Evolutionary conservation across 1,140 invertebrate genomes (phyloP), one percentile per base, ranked within the genome.

Genomic region (Atta colombica): DNA sequence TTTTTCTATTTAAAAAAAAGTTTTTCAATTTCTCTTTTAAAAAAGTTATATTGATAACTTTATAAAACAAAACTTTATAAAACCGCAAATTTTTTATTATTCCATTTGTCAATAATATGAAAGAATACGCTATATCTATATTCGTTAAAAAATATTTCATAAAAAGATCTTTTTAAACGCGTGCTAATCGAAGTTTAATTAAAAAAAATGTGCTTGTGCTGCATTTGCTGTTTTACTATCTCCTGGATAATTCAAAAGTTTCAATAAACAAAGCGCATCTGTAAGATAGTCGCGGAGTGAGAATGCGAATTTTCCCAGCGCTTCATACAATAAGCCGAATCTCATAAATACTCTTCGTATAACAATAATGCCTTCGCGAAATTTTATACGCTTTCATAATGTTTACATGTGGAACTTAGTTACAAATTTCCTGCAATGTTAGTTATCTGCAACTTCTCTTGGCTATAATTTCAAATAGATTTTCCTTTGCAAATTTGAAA

Each of bases 261-360:
- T 4, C 3, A 3, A 31, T 18, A 78, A 78, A 66, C 45, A 51
- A n/a, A 31, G 45, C 39, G 10, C 18, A 60, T 75, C 14, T 21
- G 14, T 39, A 66, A 78, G 16, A 35, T 12, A 25, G 14, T 61
- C n/a, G 21, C 21, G 7, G 53, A 21, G 39, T 14, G 39, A 31
- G 21, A 25, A 45, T 7, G 58, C 16, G 35, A 63, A 66, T 51
- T 78, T 78, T 51, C 12, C 16, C 45, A 21, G 18, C 6, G 14
- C n/a, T 66, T 63, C 60, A 31, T 66, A 63, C 60, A 31, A 60
- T 18, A 78, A 66, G 28, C 65, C 77, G 7, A 78, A 78, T 66
- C 51, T 25, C 25, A 16, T 39, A 77, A 77, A 65, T 77, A 77
- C 6, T 39, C 39, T 8, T 66, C 25, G 21, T 65, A 12, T 65